Evolutionary conservation across 2,888 invertebrate species (phyloP), one percentile per base, ranked within the genome.

Genomic region (Latrodectus hesperus): DNA sequence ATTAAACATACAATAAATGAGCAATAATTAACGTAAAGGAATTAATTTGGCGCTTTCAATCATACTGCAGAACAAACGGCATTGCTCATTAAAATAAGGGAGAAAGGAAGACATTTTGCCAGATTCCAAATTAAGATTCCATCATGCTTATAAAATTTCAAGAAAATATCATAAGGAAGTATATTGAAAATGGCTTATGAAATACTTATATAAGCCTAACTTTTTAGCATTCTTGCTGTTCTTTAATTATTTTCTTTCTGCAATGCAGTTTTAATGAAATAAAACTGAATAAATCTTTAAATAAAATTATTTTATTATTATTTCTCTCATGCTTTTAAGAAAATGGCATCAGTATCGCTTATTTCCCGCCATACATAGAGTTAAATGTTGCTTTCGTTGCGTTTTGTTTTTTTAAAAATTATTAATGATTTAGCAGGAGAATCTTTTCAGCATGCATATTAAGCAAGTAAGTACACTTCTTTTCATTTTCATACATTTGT

Each of bases 321-420:
- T 38, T 38, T 38, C 38, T 84, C 78, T 84, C 26, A 77, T 77
- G 72, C 38, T 49, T 14, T 17, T 53, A 64, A 53, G 38, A 51
- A 71, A n/a, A 77, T 85, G 85, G 85, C 85, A 85, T 85, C 85
- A 85, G 55, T 85, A 64, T 72, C 79, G 74, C 26, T 67, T 70
- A 79, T 84, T 85, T 85, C 85, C 85, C 85, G 85, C 85, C 85
- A 85, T 85, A 79, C 85, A 71, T 65, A 85, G 85, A 85, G 79
- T 85, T 85, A 85, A 85, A 85, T 85, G 79, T 85, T 85, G 79
- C 85, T 80, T 85, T 85, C 85, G 75, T 85, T 80, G 79, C 79
- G 55, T 75, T 85, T 75, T 74, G 73, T 80, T 79, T 80, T 85
- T 68, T n/a, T 79, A 17, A 85, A 80, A 70, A 79, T 72, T 65